A percentile compares a stretch with the other conserved stretches of the same genome.
These are phyloP conservation scores for cat (Felis catus) DNA, from an alignment of 2,113 vertebrate genomes.

Conservation along the genomic window F.catus_Fca126_mat1.0 CM031414.1:82364001-82364500, in stretches of 20 bases:
- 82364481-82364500: conserved; percentile 15
- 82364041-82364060: conserved; percentile 14
- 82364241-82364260: not conserved
- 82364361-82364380: not conserved
- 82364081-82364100: conserved; percentile 23
- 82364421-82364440: conserved; percentile 10
- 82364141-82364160: not conserved
- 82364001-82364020: not conserved
- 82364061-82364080: not conserved
- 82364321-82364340: conserved; percentile 23
- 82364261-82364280: not conserved
- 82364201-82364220: not conserved
- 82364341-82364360: not conserved
- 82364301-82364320: not conserved
- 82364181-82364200: not conserved
- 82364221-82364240: not conserved
- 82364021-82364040: conserved; percentile 27
- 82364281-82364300: not conserved
- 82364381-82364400: conserved; percentile 3
- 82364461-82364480: not conserved
- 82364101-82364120: conserved; percentile 11
- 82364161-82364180: not conserved
- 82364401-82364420: conserved; percentile 17
- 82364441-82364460: conserved; percentile 29
- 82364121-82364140: not conserved